phyloP scores from a whole-genome alignment of 2,113 vertebrate species.

The Siniperca chuatsi region DNA sequence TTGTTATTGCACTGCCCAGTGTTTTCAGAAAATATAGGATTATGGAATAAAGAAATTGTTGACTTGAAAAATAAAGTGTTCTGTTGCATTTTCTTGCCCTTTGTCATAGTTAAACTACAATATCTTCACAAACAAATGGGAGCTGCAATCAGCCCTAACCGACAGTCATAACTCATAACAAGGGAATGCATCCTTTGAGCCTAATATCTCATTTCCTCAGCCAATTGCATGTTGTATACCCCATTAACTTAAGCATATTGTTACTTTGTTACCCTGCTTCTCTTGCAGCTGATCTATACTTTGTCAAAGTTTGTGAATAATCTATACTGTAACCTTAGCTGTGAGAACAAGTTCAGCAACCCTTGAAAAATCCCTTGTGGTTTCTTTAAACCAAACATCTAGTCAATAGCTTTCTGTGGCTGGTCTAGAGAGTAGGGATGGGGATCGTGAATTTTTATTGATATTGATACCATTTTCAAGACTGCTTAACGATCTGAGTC shows the following conservation, averaged over 20 bases:
- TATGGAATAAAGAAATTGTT: not conserved
- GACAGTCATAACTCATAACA: slow-evolving; percentile 29
- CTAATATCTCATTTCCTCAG: slow-evolving; percentile 38
- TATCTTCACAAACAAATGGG: slow-evolving; percentile 28
- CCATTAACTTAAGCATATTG: slow-evolving; percentile 53
- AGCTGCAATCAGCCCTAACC: slow-evolving; percentile 23
- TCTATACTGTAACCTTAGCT: slow-evolving; percentile 51
- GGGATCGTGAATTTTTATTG: no score
- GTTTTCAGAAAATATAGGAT: not conserved
- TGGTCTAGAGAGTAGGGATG: slow-evolving; percentile 9
- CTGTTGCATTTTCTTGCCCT: not conserved
- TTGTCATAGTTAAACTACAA: slow-evolving; percentile 8
- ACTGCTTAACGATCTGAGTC: no score
- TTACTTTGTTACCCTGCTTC: slow-evolving; percentile 30
- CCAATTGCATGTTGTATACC: slow-evolving; percentile 37
- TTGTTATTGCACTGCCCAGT: not conserved
- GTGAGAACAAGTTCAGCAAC: slow-evolving; percentile 52
- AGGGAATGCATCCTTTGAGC: not conserved
- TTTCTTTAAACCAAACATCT: slow-evolving; percentile 54
- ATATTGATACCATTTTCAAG: no score
- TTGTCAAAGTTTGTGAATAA: slow-evolving; percentile 60
- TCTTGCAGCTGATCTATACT: slow-evolving; percentile 47
- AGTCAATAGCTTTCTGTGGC: slow-evolving; percentile 54
- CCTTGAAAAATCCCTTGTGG: slow-evolving; percentile 48
- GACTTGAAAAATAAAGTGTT: not conserved